Conservation (phyloP, 2,113 vertebrate species). For the Cygnus atratus region DNA sequence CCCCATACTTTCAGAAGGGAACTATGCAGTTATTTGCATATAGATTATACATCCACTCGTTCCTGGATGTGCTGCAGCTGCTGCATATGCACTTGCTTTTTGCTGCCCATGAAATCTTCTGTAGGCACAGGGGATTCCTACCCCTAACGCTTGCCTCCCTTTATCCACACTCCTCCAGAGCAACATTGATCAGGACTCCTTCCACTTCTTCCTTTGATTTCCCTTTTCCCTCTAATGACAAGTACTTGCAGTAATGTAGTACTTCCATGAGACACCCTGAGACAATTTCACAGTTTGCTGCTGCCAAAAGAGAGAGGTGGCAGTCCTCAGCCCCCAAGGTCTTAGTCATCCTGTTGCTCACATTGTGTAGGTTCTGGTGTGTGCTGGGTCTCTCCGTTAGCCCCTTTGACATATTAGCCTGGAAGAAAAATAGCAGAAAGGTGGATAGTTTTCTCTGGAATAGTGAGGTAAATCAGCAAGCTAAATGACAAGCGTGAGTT, state of each 20-base stretch:
- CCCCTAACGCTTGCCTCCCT: not conserved
- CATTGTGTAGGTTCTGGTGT: not conserved
- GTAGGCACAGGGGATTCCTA: not conserved
- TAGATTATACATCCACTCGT: not conserved
- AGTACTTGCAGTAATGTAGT: not conserved
- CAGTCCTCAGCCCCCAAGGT: not conserved
- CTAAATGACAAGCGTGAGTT: not conserved
- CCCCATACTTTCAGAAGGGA: not conserved
- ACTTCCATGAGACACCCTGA: not conserved
- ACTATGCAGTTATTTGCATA: not conserved
- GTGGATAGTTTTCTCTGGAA: not conserved
- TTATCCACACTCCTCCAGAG: not conserved
- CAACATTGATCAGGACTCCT: not conserved
- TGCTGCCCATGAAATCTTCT: not conserved
- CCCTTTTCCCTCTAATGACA: not conserved
- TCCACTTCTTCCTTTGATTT: not conserved
- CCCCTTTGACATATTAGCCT: not conserved
- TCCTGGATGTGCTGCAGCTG: not conserved
- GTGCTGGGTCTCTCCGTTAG: not conserved
- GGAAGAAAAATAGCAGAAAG: not conserved
- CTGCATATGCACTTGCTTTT: not conserved
- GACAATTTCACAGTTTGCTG: not conserved
- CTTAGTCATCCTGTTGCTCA: not conserved
- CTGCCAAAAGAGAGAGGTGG: not conserved
- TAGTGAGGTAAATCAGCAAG: not conserved